Base-by-base conservation (phyloP, 2,797 vertebrate genomes). In the Enteromius mattozi region DNA sequence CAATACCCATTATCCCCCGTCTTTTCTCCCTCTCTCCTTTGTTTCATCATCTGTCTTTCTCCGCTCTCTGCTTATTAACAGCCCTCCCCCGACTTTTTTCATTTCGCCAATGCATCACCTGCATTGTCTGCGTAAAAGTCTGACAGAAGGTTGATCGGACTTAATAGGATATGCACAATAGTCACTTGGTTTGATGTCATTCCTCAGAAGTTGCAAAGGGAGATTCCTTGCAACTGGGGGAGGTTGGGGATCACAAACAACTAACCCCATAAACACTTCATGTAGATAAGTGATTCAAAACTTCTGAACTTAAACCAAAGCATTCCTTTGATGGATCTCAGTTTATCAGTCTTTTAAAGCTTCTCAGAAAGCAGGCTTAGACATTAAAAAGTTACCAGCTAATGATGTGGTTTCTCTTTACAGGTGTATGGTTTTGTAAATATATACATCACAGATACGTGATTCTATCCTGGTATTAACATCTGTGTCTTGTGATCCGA, bases 21-120 rank as follows among this genome's bases (percentile, higher is more conserved):
- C 21, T 49, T 76, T 82, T 30, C 85, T 88, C 91, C 87, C 91
- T 86, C 61, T 17, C 89, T 91, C 92, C 93, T 95, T 95, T 95
- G 94, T 95, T 95, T 91, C 92, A 90, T 95, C 94, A 94, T 95
- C 94, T 94, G 94, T 94, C 93, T 88, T 91, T 89, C 91, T 89
- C 90, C 75, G 88, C 94, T 94, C 93, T 94, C 88, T 85, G 85
- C 63, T 82, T 84, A 84, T 86, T 86, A 85, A 84, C 82, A 14
- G 24, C 83, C 87, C 87, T 86, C 87, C 87, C 88, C 87, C 85
- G 49, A 70, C 85, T 72, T 78, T 81, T 70, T 76, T 81, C 75
- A 79, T 87, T 86, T 83, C 33, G 19, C 47, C 83, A 78, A 79
- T 94, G 93, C 94, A 92, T 94, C 89, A 95, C 94, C 95, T 95